A percentile compares a stretch with the other conserved stretches of the same genome.
Conservation (phyloP, 2,888 invertebrate genomes). For the Arrhopalites spinosus region DNA sequence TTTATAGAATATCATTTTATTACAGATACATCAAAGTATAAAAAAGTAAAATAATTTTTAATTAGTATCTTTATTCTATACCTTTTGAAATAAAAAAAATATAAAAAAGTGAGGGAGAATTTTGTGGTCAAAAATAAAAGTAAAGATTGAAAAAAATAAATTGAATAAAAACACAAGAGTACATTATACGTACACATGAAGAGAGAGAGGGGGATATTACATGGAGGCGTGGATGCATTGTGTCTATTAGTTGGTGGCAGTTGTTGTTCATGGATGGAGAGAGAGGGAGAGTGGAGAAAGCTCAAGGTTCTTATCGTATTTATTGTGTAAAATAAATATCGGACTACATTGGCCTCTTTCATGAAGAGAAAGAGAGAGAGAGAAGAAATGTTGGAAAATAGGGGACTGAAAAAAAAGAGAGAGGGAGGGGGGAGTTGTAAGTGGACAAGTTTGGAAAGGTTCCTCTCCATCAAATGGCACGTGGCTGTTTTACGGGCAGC, state of each 20-base stretch:
- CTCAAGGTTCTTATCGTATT: conserved; percentile 1
- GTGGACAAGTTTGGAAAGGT: conserved; percentile 10
- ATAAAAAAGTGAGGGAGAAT: no score
- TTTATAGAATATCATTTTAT: no score
- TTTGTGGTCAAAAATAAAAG: no score
- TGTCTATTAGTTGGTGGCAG: conserved; percentile 5
- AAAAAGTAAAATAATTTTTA: no score
- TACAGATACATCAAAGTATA: no score
- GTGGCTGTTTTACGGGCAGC: conserved; percentile 23
- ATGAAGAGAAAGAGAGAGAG: neutral
- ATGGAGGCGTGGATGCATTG: neutral
- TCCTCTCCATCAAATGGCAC: conserved; percentile 28
- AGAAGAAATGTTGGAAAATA: neutral
- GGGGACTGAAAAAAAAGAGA: neutral
- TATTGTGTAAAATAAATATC: conserved; percentile 26
- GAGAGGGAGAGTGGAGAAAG: neutral
- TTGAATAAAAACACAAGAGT: no score
- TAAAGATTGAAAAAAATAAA: no score
- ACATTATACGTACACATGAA: no score
- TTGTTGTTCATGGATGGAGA: neutral
- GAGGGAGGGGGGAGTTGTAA: neutral
- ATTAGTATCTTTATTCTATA: no score
- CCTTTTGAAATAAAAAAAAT: no score
- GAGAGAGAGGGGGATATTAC: neutral
- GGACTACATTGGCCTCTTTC: neutral